Evolutionary conservation across 2,888 invertebrate genomes (phyloP), one percentile per base, ranked within the genome.

Genomic region (Eupithecia subumbrata): DNA sequence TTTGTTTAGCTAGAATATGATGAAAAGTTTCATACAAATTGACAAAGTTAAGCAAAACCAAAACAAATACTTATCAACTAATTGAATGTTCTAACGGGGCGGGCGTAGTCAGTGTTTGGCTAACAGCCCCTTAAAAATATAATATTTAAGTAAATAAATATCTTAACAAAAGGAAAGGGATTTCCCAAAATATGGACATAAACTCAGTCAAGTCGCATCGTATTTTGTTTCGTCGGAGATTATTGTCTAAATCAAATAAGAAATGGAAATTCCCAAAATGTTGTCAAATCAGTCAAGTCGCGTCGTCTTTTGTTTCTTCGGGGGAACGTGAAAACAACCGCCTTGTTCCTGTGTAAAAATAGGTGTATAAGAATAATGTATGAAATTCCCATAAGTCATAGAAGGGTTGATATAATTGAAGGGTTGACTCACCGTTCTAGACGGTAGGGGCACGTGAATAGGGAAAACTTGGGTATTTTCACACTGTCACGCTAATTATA

Each of bases 341-440:
- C 45, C 16, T 3, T 48, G 18, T 48, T 8, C 18, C 9, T 22
- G n/a, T 52, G 52, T 52, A n/a, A 52, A 52, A 52, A 52, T 52
- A 52, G n/a, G n/a, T 52, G 8, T 56, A 56, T 22, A 3, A 22
- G 7, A 16, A 30, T 30, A 7, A 30, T 5, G 60, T 69, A 52
- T 52, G 22, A 22, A 56, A 56, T 56, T 22, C 56, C 56, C 66
- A 68, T 52, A n/a, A 52, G 52, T 52, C n/a, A n/a, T 76, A 67
- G 67, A 79, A 76, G 81, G 86, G 82, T 81, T 81, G 87, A 78
- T 87, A 89, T 89, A 88, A 89, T 88, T 87, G 85, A 89, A 86
- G 87, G 88, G 89, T 86, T 87, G 86, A 88, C 64, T 88, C 89
- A 89, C 89, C 89, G 88, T 82, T 83, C 87, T 86, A 90, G 89